A percentile compares a stretch with the other conserved stretches of the same genome.
These are phyloP conservation scores for Trichonephila clavata DNA, from an alignment of 1,140 invertebrate genomes.

Conservation along the genomic window DNA sequence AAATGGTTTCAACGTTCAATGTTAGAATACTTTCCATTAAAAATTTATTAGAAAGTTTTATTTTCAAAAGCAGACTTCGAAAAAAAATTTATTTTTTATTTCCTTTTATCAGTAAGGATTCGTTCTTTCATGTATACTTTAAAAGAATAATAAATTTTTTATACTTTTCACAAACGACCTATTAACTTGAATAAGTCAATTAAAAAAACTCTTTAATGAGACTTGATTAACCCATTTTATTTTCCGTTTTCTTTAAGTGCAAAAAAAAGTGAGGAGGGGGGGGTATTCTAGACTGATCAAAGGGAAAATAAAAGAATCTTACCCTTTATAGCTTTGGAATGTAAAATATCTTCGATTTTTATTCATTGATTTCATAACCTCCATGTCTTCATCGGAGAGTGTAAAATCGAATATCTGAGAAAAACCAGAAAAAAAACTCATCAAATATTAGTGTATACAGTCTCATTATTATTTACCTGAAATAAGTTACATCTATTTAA, in stretches of 20 bases:
- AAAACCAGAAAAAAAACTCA: no score
- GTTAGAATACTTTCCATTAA: neutral
- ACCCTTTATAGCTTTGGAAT: constrained; percentile 48
- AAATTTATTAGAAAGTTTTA: neutral
- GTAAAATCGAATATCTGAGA: constrained; percentile 57
- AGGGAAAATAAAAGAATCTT: neutral
- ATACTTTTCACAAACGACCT: neutral
- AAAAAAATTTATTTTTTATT: neutral
- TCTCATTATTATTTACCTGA: no score
- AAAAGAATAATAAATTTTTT: neutral
- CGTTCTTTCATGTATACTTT: no score
- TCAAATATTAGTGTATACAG: neutral
- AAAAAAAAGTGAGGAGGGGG: neutral
- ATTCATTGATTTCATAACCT: constrained; percentile 38
- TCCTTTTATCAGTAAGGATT: neutral
- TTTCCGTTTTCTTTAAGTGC: neutral
- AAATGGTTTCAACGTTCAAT: neutral
- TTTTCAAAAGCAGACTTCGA: neutral
- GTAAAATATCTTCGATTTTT: constrained; percentile 45
- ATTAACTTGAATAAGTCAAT: neutral
- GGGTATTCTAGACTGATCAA: neutral
- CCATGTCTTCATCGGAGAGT: constrained; percentile 48
- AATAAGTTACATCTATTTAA: no score
- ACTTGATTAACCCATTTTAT: neutral
- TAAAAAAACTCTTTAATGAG: neutral